Percentiles rank a stretch among this genome's conserved stretches.
Evolutionary conservation across 2,888 invertebrate species (phyloP).

Genomic region (Dioctria rufipes): DNA sequence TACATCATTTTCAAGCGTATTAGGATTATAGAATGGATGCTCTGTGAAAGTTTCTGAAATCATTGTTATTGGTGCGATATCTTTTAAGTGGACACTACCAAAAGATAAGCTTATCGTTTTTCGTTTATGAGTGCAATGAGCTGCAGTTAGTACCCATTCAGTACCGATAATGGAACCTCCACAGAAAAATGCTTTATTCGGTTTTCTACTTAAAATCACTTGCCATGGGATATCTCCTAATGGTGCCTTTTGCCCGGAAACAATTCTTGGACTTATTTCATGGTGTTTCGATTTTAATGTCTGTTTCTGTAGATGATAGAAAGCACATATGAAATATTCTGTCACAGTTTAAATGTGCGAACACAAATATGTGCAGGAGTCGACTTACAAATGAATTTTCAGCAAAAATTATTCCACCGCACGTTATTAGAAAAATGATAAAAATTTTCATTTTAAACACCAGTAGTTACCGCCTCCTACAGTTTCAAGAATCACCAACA

Average conservation of each 20-base stretch:
- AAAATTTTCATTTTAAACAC: background rate
- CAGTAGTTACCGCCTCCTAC: background rate
- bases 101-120: slow-evolving; percentile 11
- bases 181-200: slow-evolving; percentile 39
- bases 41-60: slow-evolving; percentile 62
- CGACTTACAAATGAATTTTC: background rate
- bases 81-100: slow-evolving; percentile 20
- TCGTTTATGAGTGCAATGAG: slow-evolving; percentile 21
- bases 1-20: slow-evolving; percentile 66
- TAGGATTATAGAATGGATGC: slow-evolving; percentile 65
- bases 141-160: slow-evolving; percentile 44
- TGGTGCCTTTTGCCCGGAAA: slow-evolving; percentile 36
- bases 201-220: slow-evolving; percentile 66
- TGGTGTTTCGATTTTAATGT: background rate
- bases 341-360: too few species aligned
- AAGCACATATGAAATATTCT: too few species aligned
- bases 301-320: background rate
- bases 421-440: background rate
- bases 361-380: too few species aligned
- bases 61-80: background rate
- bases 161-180: slow-evolving; percentile 39
- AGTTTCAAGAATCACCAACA: background rate
- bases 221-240: slow-evolving; percentile 66
- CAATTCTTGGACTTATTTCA: slow-evolving; percentile 1
- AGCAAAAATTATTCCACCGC: background rate